Evolutionary conservation across 2,888 invertebrate species (phyloP), one percentile per base, ranked within the genome.

Genomic region (Liopterus haemorrhoidalis): DNA sequence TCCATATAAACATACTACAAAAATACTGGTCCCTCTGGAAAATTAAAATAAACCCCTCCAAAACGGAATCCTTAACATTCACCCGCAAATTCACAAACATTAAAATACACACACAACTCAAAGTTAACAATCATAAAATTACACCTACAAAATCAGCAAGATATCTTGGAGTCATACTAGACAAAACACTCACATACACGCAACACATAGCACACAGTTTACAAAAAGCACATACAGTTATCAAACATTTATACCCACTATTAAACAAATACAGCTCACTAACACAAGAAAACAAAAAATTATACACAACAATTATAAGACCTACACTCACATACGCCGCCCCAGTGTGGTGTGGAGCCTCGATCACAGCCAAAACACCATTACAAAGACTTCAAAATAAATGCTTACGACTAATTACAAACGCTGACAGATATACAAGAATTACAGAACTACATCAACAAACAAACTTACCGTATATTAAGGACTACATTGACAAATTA

Each of bases 1-100:
- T 33, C 6, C 33, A 33, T 16, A 5, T 16, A 15, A 5, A 33
- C 12, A 33, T 33, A 33, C 33, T 33, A 4, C 5, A 33, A 33
- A 33, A 16, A 8, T 33, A 33, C 16, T 33, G 5, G 5, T 6
- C 12, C 12, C 12, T 4, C 5, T 33, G 33, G 33, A 33, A 33
- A 15, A 15, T 33, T n/a, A 24, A 6, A n/a, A 24, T 24, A 24
- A 24, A 24, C 24, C 6, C 24, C 6, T 8, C 6, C n/a, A 24
- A 24, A 24, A 24, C 24, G n/a, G n/a, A 8, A 24, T 6, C 24
- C 6, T 6, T 24, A 6, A 8, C 8, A 6, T 24, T 24, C 24
- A 24, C 24, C 6, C 24, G 24, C 6, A 24, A 24, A 24, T 8
- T 24, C 8, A 24, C 6, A n/a, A 6, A 24, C 6, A 6, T n/a